Evolutionary conservation across 2,888 invertebrate genomes (phyloP).

Genomic region (Falcaria lacertinaria): DNA sequence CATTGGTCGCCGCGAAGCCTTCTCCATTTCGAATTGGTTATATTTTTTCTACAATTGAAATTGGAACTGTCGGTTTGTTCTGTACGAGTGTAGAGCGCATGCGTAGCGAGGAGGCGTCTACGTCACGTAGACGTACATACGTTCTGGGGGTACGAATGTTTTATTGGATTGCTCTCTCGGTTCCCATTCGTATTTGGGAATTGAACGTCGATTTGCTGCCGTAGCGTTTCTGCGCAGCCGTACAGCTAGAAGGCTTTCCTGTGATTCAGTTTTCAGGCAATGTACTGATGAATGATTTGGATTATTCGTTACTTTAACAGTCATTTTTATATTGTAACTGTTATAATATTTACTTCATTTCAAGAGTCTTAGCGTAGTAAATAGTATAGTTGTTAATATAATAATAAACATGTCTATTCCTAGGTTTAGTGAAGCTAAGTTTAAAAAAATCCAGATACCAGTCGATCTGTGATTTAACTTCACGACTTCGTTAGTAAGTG

Average conservation of each 20-base stretch:
- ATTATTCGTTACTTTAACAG: no score
- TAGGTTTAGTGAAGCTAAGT: no score
- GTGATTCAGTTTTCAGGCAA: neutral
- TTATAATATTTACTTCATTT: no score
- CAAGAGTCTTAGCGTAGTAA: no score
- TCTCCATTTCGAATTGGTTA: slow-evolving; percentile 78
- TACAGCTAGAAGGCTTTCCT: slow-evolving; percentile 16
- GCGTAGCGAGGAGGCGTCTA: slow-evolving; percentile 65
- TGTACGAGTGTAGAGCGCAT: slow-evolving; percentile 64
- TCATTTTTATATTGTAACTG: no score
- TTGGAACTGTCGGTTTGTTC: slow-evolving; percentile 74
- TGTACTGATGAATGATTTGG: no score
- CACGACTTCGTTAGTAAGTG: neutral
- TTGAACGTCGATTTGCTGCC: slow-evolving; percentile 63
- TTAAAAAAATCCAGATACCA: no score
- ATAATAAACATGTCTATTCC: no score
- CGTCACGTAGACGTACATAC: slow-evolving; percentile 76
- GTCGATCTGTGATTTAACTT: no score
- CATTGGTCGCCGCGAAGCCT: slow-evolving; percentile 76
- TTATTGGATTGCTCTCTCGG: slow-evolving; percentile 72
- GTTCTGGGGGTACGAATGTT: slow-evolving; percentile 69
- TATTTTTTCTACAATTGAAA: slow-evolving; percentile 78
- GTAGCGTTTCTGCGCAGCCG: slow-evolving; percentile 59
- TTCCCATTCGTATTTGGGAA: slow-evolving; percentile 71
- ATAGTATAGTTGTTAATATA: no score